A percentile compares a stretch with the other conserved stretches of the same genome.
Conservation (phyloP, 2,113 vertebrate genomes). For the Acinonyx jubatus region DNA sequence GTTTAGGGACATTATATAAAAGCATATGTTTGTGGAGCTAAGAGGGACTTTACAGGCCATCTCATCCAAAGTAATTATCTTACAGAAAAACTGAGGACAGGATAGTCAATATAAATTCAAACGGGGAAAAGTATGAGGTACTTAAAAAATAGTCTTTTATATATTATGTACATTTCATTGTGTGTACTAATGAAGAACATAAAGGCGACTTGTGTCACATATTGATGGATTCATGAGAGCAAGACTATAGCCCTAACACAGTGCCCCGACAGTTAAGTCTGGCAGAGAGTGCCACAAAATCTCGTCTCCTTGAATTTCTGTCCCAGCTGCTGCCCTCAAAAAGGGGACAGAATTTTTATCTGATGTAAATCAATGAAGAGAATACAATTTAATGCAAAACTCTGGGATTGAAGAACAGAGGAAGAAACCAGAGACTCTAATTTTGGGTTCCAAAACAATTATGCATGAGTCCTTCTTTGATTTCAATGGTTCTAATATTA, state of each 20-base stretch:
- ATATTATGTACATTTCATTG: neutral
- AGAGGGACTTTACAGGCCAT: neutral
- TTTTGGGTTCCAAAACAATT: constrained; percentile 69
- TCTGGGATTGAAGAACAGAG: constrained; percentile 57
- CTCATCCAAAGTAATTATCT: neutral
- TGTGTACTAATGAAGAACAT: neutral
- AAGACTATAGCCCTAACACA: neutral
- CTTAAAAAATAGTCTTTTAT: neutral
- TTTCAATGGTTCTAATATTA: constrained; percentile 79
- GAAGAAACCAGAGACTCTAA: constrained; percentile 74
- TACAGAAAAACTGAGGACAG: neutral
- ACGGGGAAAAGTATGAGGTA: neutral
- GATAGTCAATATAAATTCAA: neutral
- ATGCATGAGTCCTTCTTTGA: constrained; percentile 68
- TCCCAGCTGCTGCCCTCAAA: constrained; percentile 69
- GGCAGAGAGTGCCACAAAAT: neutral
- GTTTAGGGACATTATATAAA: neutral
- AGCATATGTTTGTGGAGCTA: neutral
- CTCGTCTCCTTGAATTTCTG: constrained; percentile 9
- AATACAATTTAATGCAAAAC: constrained; percentile 72
- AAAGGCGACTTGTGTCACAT: neutral
- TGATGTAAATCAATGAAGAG: constrained; percentile 70
- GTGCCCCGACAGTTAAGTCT: neutral
- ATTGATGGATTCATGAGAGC: neutral
- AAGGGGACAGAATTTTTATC: constrained; percentile 61